Percentiles rank a stretch among this genome's conserved stretches.
Evolutionary conservation across 2,888 invertebrate genomes (phyloP).

Genomic region (Oegoconia quadripuncta): DNA sequence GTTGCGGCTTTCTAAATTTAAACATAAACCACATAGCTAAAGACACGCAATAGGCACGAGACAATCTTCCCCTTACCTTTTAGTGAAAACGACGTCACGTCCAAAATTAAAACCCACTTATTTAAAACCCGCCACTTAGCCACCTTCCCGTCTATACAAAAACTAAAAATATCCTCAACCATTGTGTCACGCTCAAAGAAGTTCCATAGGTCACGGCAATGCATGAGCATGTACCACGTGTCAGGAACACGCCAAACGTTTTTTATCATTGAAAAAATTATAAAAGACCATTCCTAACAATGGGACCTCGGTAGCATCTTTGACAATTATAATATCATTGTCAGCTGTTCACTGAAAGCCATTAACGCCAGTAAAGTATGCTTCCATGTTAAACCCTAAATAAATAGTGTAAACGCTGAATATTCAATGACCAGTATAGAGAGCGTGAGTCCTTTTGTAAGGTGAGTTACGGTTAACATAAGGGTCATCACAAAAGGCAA

Average conservation of each 20-base stretch:
- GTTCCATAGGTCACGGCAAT: slow-evolving; percentile 76
- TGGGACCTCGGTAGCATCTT: slow-evolving; percentile 76
- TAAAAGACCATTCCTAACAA: slow-evolving; percentile 73
- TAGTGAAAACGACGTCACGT: slow-evolving; percentile 63
- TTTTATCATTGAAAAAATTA: slow-evolving; percentile 77
- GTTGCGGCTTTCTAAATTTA: slow-evolving; percentile 41
- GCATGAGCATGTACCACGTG: slow-evolving; percentile 70
- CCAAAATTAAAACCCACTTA: slow-evolving; percentile 78
- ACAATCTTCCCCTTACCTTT: slow-evolving; percentile 70
- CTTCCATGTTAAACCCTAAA: slow-evolving; percentile 50
- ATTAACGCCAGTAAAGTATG: slow-evolving; percentile 38
- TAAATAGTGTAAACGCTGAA: slow-evolving; percentile 38
- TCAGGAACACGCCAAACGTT: slow-evolving; percentile 77
- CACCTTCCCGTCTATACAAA: slow-evolving; percentile 72
- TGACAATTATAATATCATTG: slow-evolving; percentile 76
- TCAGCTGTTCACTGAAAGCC: slow-evolving; percentile 35
- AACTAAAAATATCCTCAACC: slow-evolving; percentile 74
- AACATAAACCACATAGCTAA: slow-evolving; percentile 38
- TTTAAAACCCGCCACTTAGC: slow-evolving; percentile 75
- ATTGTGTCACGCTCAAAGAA: slow-evolving; percentile 76
- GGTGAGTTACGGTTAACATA: slow-evolving; percentile 63
- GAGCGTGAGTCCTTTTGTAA: slow-evolving; percentile 42
- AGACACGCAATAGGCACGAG: slow-evolving; percentile 70
- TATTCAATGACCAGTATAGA: slow-evolving; percentile 33
- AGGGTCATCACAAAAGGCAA: slow-evolving; percentile 79